Base-by-base conservation (phyloP, 2,113 vertebrate genomes). In the Agapornis roseicollis region DNA sequence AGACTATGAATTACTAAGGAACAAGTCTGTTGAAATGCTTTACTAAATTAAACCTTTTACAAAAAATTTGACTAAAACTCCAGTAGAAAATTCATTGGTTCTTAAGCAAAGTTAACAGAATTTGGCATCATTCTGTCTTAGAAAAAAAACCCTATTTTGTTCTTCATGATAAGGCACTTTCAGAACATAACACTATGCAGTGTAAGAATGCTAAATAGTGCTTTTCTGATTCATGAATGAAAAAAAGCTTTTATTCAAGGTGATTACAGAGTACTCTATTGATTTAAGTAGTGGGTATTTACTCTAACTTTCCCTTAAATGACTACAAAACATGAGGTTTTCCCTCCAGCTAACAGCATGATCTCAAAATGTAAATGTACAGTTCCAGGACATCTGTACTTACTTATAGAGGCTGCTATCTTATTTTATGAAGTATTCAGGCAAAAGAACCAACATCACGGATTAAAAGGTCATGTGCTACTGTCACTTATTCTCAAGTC, bases 201-300 rank as follows among this genome's bases (percentile, higher is more conserved):
- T 46, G 17, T 73, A 91, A 93, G 61, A 82, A 94, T 90, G 71
- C 31, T 89, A 90, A 95, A 84, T 44, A 47, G n/a, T 37, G 65
- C 9, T 61, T 76, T 96, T 86, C 66, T 83, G 35, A 69, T 61
- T 82, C 56, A 80, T 81, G 64, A 95, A 88, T 89, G 79, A 96
- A 93, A 95, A 95, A 92, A 91, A 66, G 35, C 31, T 93, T 93
- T 74, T 90, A 90, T 93, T 94, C 79, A 85, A 96, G 78, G 72
- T 94, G 74, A 92, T 89, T 96, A 92, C 78, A 92, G 81, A 85
- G 44, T 72, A 81, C 31, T 71, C 31, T 86, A 42, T 84, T 93
- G 64, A 95, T 82, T 69, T 83, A 81, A 71, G 29, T 29, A 76
- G 58, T 80, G 49, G 33, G 23, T 88, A 95, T 83, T 85, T 64